Base-by-base conservation (phyloP, 1,140 invertebrate genomes). In the Drosophila paulistorum region DNA sequence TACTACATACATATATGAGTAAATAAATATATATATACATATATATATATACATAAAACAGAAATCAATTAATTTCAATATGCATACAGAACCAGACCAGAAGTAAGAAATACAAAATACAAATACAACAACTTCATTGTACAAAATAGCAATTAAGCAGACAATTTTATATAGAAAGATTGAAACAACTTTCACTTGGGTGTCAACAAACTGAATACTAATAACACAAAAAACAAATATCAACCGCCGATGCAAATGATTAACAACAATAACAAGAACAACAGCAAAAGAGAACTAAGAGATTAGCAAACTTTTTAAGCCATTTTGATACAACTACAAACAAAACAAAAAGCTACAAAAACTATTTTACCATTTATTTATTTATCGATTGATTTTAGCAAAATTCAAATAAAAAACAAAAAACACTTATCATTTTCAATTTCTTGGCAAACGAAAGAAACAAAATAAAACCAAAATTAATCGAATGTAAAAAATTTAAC, bases 111-210 rank as follows among this genome's bases (percentile, higher is more conserved):
- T 13, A 39, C 83, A 86, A 87, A 76, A 79, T 83, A 86, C 83
- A 82, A 86, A 79, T 83, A 86, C 83, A 82, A 86, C 83, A 86
- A 86, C 83, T 83, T 75, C 81, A 86, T 87, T 86, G 83, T 86
- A 86, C 83, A 86, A 86, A 86, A 86, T 86, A 86, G 83, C 7
- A 65, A 51, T 45, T 86, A 86, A 86, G 83, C 83, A 87, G 70
- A 87, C 72, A 59, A 73, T 2, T 23, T 2, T 68, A 79, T 75
- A 57, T 48, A 51, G 54, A 39, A 54, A 51, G 20, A 60, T 65
- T 41, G 57, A 35, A 54, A 13, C 48, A 66, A 60, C 57, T 30
- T 77, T 55, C 81, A 67, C 45, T 51, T 51, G 45, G 60, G 66
- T 63, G 68, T 75, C 79, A 82, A 86, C 60, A 82, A 86, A 68